Percentiles rank a stretch among this genome's conserved stretches.
Evolutionary conservation across 2,113 vertebrate genomes (phyloP).

Genomic region (Myocastor coypus): DNA sequence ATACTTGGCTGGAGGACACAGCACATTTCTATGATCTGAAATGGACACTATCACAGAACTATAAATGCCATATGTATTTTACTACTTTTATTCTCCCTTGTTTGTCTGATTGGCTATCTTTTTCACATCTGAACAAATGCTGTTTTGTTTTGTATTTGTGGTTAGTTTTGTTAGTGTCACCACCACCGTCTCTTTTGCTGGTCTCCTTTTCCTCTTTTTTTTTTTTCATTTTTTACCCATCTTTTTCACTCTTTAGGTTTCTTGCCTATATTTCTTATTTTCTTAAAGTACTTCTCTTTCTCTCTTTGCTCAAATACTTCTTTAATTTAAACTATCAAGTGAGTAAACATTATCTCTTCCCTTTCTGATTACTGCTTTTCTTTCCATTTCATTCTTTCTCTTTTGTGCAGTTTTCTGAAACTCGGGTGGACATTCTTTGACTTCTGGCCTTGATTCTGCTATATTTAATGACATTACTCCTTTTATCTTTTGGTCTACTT

Average conservation of each 20-base stretch:
- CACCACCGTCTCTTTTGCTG: neutral
- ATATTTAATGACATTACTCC: neutral
- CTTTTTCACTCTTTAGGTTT: neutral
- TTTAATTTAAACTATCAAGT: neutral
- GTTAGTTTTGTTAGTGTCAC: neutral
- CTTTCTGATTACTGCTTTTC: neutral
- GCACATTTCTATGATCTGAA: neutral
- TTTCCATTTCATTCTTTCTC: neutral
- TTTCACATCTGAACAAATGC: neutral
- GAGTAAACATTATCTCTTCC: neutral
- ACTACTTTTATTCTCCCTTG: neutral
- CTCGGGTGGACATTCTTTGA: neutral
- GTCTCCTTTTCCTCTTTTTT: neutral
- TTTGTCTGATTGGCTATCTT: neutral
- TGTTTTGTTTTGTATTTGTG: neutral
- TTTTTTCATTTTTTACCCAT: too few species aligned
- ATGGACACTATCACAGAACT: neutral
- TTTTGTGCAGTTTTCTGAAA: neutral
- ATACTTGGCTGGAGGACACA: neutral
- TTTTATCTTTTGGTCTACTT: neutral
- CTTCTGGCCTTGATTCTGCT: neutral
- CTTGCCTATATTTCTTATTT: neutral
- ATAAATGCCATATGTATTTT: neutral
- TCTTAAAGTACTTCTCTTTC: neutral
- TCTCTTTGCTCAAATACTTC: neutral